Percentiles rank a stretch among this genome's conserved stretches.
Conservation (phyloP, 2,113 vertebrate genomes). For the Cephalopholis sonnerati region DNA sequence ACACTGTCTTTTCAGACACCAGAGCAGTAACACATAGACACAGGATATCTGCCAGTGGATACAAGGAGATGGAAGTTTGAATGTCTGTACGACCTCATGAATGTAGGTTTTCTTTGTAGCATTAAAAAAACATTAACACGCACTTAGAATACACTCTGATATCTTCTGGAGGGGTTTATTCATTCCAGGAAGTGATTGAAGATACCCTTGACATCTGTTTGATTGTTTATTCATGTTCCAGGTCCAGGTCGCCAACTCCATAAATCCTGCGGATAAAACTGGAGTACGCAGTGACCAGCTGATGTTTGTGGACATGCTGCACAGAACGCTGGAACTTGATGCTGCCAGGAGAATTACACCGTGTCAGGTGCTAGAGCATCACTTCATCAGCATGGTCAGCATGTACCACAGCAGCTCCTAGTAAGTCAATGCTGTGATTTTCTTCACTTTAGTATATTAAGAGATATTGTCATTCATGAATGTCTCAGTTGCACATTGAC, state of each 20-base stretch:
- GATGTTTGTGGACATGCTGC: conserved; percentile 10
- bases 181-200: too few species aligned
- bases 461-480: too few species aligned
- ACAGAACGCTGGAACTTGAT: conserved; percentile 1
- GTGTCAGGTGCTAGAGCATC: background rate
- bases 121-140: background rate
- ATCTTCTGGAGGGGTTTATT: too few species aligned
- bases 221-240: background rate
- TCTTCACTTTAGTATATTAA: background rate
- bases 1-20: background rate
- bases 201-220: background rate
- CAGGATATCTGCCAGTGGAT: background rate
- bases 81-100: background rate
- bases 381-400: background rate
- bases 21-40: background rate
- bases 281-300: background rate
- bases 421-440: conserved; percentile 8
- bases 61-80: background rate
- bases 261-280: background rate
- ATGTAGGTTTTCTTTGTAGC: background rate
- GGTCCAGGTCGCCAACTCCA: fast-evolving
- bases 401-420: background rate
- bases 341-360: background rate
- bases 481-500: too few species aligned
- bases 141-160: too few species aligned